phyloP scores from a whole-genome alignment of 2,113 vertebrate genomes.

The Fregetta grallaria region DNA sequence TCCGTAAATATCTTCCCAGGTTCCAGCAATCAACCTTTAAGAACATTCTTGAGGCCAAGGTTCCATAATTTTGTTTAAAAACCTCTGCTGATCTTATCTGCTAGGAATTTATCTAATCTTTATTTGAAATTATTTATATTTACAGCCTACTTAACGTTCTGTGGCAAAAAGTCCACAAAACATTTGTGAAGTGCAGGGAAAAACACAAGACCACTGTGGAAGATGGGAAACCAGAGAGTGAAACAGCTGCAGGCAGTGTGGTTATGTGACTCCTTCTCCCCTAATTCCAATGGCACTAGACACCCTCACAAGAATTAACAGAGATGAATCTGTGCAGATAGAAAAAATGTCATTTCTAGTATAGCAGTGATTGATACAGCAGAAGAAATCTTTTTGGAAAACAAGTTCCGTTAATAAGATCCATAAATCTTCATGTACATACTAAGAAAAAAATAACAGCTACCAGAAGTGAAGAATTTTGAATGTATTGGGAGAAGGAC shows the following conservation, averaged over 20 bases:
- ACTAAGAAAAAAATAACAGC: neutral
- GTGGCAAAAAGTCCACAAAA: neutral
- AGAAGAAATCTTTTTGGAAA: conserved; percentile 1
- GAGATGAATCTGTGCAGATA: neutral
- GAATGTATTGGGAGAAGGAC: neutral
- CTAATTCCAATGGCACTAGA: neutral
- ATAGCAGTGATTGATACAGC: neutral
- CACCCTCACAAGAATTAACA: neutral
- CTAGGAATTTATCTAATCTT: neutral
- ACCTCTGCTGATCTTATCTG: neutral
- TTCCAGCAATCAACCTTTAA: neutral
- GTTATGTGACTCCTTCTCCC: neutral
- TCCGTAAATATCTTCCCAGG: neutral
- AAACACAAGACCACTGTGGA: neutral
- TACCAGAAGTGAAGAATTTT: neutral
- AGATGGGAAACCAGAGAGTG: neutral
- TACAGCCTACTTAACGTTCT: neutral
- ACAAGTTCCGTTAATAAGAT: neutral
- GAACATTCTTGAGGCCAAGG: neutral
- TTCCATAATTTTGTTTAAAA: neutral
- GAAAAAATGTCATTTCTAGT: neutral
- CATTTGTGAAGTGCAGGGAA: neutral
- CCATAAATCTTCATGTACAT: conserved; percentile 19
- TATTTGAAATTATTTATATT: neutral
- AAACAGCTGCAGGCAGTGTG: neutral